Conservation (phyloP, 2,113 vertebrate species). For the Rattus norvegicus region GRCr8 NC_086029.1:49652501-49653000, state of each 20-base stretch:
- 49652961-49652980: background rate
- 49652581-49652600: background rate
- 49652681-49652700: background rate
- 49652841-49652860: background rate
- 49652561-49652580: background rate
- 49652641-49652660: background rate
- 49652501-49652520: background rate
- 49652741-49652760: background rate
- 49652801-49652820: background rate
- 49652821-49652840: no score
- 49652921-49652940: background rate
- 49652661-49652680: background rate
- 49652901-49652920: background rate
- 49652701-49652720: background rate
- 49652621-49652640: background rate
- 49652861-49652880: background rate
- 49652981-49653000: no score
- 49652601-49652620: background rate
- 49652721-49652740: background rate
- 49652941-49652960: background rate
- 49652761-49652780: background rate
- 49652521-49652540: background rate
- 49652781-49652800: background rate
- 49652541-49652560: background rate
- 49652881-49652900: background rate